These are phyloP conservation scores for Empis stercorea DNA, from an alignment of 2,888 invertebrate species.

Conservation along the genomic window DNA sequence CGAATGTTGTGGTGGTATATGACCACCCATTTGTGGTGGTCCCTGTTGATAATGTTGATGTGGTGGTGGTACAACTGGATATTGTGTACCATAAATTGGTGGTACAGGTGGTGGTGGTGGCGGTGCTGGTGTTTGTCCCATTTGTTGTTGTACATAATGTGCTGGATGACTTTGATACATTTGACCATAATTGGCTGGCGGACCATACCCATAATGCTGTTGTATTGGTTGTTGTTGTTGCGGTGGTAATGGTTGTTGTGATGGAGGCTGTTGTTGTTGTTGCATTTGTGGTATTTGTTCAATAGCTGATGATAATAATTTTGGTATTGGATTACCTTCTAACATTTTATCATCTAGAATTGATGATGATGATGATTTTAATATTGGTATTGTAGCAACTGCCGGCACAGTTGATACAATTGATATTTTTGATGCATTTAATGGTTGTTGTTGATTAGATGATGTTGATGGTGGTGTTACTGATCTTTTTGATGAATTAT, in stretches of 20 bases:
- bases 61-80: conserved; percentile 16
- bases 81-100: conserved; percentile 16
- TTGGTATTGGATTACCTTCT: conserved; percentile 12
- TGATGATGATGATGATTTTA: background rate
- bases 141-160: conserved; percentile 13
- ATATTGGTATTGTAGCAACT: background rate
- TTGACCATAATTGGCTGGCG: conserved; percentile 38
- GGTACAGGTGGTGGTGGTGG: conserved; percentile 23
- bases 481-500: conserved; percentile 16
- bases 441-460: conserved; percentile 2
- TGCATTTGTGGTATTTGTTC: conserved; percentile 13
- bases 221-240: conserved; percentile 16
- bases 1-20: conserved; percentile 13
- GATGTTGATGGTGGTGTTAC: conserved; percentile 14
- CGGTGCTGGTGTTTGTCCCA: conserved; percentile 21
- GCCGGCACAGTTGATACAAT: background rate
- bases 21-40: conserved; percentile 10
- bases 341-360: conserved; percentile 7
- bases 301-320: conserved; percentile 12
- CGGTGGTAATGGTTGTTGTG: conserved; percentile 7
- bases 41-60: conserved; percentile 16
- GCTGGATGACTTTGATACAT: conserved; percentile 31
- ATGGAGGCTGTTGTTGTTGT: background rate
- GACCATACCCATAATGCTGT: conserved; percentile 22
- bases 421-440: conserved; percentile 4